Base-by-base conservation (phyloP, 2,113 vertebrate genomes). In the Tenebrosternarchus preto region DNA sequence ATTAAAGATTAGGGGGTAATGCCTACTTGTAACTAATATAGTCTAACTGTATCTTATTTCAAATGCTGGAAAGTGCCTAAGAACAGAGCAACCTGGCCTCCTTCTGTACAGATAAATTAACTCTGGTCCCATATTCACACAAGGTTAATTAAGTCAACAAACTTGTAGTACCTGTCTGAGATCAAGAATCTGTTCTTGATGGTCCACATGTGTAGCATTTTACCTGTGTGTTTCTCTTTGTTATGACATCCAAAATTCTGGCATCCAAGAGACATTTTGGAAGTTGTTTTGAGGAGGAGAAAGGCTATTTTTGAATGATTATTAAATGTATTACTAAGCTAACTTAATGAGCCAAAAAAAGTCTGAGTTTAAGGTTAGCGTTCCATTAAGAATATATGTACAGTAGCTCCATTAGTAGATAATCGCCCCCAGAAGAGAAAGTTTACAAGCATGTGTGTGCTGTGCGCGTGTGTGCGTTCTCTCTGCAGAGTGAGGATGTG, bases 401-500 rank as follows among this genome's bases (percentile, higher is more conserved):
- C 43, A 12, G 8, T 27, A 12, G 60, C 24, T 19, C 24, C 33
- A 36, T 0, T 22, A 20, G 55, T 53, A 33, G 22, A 16, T 64
- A 39, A 33, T 0, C 43, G 2, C 9, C 1, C 8, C 24, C 2
- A 5, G 20, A 55, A 31, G 4, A 39, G 11, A 8, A 5, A 20
- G 24, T 22, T 64, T 29, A 53, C 53, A 8, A 8, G 0, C 61
- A 17, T 43, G n/a, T 64, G 3, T 67, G 8, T 57, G 5, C 43
- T n/a, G n/a, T 50, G 12, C 73, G 17, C 61, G 33, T 77, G 8
- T 19, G 24, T 78, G 33, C 79, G 59, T 27, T 71, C 61, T 80
- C 15, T 86, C 8, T 11, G 0, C 88, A 99, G 98, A 99, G 98
- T 87, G 97, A 99, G 91, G 97, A 99, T 53, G 97, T 99, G 24